These are phyloP conservation scores for Bacillus rossius DNA, from an alignment of 1,140 invertebrate genomes.

Conservation along the genomic window DNA sequence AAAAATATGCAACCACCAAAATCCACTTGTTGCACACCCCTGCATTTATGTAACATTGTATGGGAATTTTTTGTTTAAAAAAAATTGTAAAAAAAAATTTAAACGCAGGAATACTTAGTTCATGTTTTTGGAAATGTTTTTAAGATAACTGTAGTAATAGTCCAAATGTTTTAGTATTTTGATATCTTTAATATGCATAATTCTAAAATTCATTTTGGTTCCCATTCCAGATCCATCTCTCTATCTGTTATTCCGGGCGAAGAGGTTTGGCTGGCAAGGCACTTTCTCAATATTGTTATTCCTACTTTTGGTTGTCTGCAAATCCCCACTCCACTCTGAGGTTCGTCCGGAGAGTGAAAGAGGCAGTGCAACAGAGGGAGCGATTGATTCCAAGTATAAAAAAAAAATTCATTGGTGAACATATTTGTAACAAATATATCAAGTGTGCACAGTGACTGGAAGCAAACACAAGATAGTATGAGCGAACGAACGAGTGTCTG, in stretches of 20 bases:
- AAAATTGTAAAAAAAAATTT: too few relatives aligned
- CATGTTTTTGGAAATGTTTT: too few relatives aligned
- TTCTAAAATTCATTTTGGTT: background rate
- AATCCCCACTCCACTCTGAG: conserved; percentile 23
- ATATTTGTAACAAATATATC: conserved; percentile 9
- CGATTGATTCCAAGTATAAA: conserved; percentile 16
- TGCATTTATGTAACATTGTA: too few relatives aligned
- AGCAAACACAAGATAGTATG: conserved; percentile 10
- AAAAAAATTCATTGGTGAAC: conserved; percentile 9
- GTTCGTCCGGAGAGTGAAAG: conserved; percentile 20
- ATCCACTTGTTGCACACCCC: too few relatives aligned
- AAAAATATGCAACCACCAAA: too few relatives aligned
- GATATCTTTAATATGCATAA: background rate
- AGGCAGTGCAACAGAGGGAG: conserved; percentile 20
- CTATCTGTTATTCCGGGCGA: conserved; percentile 12
- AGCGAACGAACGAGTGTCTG: conserved; percentile 16
- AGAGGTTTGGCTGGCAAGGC: conserved; percentile 13
- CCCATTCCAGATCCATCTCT: conserved; percentile 18
- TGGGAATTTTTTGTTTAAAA: too few relatives aligned
- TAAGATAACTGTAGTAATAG: too few relatives aligned
- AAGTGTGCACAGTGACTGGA: conserved; percentile 19
- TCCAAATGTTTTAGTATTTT: too few relatives aligned
- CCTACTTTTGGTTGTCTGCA: conserved; percentile 22
- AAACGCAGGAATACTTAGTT: too few relatives aligned
- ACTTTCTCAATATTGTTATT: conserved; percentile 22